Evolutionary conservation across 1,140 invertebrate species (phyloP).

Genomic region (Pristionchus pacificus): DNA sequence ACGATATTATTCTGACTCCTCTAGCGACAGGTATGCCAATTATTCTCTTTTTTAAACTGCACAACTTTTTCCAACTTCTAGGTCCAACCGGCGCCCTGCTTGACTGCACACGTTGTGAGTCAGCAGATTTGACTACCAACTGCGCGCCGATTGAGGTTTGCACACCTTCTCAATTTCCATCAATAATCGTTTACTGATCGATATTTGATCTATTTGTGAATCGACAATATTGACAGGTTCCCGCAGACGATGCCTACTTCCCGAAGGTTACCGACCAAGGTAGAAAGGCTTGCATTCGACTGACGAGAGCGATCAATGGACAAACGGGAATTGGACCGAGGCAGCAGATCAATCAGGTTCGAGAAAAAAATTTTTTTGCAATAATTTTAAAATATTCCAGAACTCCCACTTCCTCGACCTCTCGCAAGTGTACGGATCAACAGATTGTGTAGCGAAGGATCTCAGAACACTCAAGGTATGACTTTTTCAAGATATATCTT

Average conservation of each 20-base stretch:
- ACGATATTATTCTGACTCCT: slow-evolving; percentile 32
- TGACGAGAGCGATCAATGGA: slow-evolving; percentile 25
- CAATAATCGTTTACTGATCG: too few species aligned
- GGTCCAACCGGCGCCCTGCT: slow-evolving; percentile 18
- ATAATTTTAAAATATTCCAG: too few species aligned
- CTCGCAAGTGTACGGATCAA: too few species aligned
- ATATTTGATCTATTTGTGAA: too few species aligned
- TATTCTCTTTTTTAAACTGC: background rate
- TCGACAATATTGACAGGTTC: too few species aligned
- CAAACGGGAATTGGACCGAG: slow-evolving; percentile 24
- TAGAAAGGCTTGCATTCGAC: slow-evolving; percentile 23
- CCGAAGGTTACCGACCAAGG: background rate
- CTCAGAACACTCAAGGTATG: too few species aligned
- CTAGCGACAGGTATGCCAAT: slow-evolving; percentile 17
- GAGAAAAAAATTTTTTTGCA: too few species aligned
- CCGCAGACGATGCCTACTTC: slow-evolving; percentile 29
- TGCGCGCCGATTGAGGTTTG: slow-evolving; percentile 27
- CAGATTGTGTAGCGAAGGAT: too few species aligned
- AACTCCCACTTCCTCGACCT: slow-evolving; percentile 30
- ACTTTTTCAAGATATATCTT: too few species aligned
- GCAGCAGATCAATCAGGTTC: slow-evolving; percentile 30
- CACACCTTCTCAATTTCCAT: too few species aligned
- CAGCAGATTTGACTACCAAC: slow-evolving; percentile 12
- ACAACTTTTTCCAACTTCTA: background rate
- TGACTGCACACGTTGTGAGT: slow-evolving; percentile 23